Base-by-base conservation (phyloP, 2,888 invertebrate genomes). In the Pollenia labialis region DNA sequence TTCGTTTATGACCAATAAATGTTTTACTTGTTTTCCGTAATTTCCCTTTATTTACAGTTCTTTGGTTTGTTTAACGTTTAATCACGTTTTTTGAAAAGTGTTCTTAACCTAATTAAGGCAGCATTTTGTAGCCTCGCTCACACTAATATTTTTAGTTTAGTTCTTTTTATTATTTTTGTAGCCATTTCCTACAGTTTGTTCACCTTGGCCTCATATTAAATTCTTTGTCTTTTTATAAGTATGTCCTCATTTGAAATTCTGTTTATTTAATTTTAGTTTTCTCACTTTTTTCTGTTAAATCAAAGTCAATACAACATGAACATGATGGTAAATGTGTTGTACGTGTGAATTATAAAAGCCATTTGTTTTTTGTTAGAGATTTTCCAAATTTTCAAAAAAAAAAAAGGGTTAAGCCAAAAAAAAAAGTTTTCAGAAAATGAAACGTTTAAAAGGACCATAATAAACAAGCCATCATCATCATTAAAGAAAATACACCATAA, bases 201-300 rank as follows among this genome's bases (percentile, higher is more conserved):
- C 74, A 79, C 88, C 88, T 88, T 88, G 88, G 88, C 88, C 88
- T 86, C 86, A 69, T 71, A 77, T 74, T 79, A 84, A 48, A 48
- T 46, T 12, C 54, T 76, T 74, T 60, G 54, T 50, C 54, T 69
- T 81, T 60, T 60, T 18, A 58, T 50, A 68, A 60, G 79, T 56
- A 58, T 76, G 76, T 68, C 62, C 82, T 82, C 81, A 74, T 76
- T 76, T 77, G 46, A 62, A 81, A 81, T 81, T 81, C 68, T 46
- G 42, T 81, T 75, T 74, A 10, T 74, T 74, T 42, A 56, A 66
- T 54, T 77, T 44, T 8, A 23, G 46, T 50, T 56, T 46, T 44
- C 14, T 69, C 56, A 76, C 52, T 23, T 60, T 52, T 42, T 54
- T 14, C 11, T 62, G 44, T 74, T 81, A 81, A 77, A 85, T 68